Base-by-base conservation (phyloP, 2,888 invertebrate genomes). In the Gastrophysa polygoni region DNA sequence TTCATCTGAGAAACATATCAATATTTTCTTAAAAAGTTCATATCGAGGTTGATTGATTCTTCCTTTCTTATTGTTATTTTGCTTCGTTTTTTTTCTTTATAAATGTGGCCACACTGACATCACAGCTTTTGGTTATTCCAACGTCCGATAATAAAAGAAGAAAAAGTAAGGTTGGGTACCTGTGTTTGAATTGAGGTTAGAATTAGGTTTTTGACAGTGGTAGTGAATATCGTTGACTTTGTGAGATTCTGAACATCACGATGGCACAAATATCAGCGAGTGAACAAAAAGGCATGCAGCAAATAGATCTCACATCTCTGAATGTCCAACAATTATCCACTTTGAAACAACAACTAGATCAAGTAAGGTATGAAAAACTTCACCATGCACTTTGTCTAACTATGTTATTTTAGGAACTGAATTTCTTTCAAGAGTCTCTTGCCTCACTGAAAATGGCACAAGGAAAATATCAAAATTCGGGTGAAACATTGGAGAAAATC, bases 401-500 rank as follows among this genome's bases (percentile, higher is more conserved):
- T 50, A 28, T 11, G 16, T 24, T 58, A 3, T 84, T 84, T 61
- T 76, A 91, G 91, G 97, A 97, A 81, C 84, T 97, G 63, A 87
- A 86, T 72, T 88, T 96, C 49, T 94, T 96, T 80, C 92, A 93
- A 85, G 94, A 94, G 69, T 97, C 97, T 0, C 81, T 96, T 68
- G 91, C 92, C 77, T 92, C 93, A 18, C 83, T 98, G 59, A 95
- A 96, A 83, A 87, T 92, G 76, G 96, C 95, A 6, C 95, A 96
- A 81, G 87, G 86, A 29, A 96, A 96, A 83, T 97, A 95, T 82
- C 89, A 90, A 61, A 92, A 92, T 75, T 96, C 96, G 0, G 91
- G 91, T 52, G 93, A 93, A 75, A 91, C 90, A 73, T 85, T 95
- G 52, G 91, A 92, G 64, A 91, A 91, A 82, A 85, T 96, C 59